Evolutionary conservation across 2,888 invertebrate species (phyloP), one percentile per base, ranked within the genome.

Genomic region (Glyphotaelius pellucidus): DNA sequence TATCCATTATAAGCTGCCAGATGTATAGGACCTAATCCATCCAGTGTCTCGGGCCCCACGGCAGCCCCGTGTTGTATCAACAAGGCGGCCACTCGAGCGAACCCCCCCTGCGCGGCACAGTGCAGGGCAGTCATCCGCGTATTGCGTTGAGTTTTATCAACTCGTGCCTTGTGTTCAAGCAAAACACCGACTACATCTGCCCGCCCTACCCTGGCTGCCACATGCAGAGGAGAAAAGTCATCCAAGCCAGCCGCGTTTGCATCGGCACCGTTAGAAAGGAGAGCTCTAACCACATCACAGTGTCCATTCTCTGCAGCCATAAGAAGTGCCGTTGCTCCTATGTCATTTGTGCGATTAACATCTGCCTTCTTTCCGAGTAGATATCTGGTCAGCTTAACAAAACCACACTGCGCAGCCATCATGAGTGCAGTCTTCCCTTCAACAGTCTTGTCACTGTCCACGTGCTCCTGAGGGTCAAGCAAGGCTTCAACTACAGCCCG

Each of bases 221-320:
- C 14, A 83, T 83, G 81, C 25, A 83, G 25, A 7, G 81, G 32
- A 31, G 81, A 32, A 35, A 14, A 83, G 81, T 35, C 32, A 32
- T 83, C 81, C 15, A 83, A 83, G 32, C 31, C 81, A 5, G 31
- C 19, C 1, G 32, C 81, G 32, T 83, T 83, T 1, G 9, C 31
- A 32, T 32, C 32, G 15, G 81, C 81, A 32, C 81, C 81, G 9
- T 32, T 15, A 32, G 81, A 31, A 35, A 83, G 81, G 31, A 83
- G 32, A 83, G 15, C 15, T 32, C 1, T 31, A 32, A 83, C 81
- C 31, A 83, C 81, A 31, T 32, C 32, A 32, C 32, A 31, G 81
- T 83, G 30, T 32, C 81, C 81, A 83, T 83, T 83, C 31, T 83
- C 31, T 19, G 81, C 81, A 83, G 81, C 81, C 32, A 83, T 83